A percentile compares a stretch with the other conserved stretches of the same genome.
These are phyloP conservation scores for Dromiciops gliroides DNA, from an alignment of 2,113 vertebrate species.

Conservation along the genomic window DNA sequence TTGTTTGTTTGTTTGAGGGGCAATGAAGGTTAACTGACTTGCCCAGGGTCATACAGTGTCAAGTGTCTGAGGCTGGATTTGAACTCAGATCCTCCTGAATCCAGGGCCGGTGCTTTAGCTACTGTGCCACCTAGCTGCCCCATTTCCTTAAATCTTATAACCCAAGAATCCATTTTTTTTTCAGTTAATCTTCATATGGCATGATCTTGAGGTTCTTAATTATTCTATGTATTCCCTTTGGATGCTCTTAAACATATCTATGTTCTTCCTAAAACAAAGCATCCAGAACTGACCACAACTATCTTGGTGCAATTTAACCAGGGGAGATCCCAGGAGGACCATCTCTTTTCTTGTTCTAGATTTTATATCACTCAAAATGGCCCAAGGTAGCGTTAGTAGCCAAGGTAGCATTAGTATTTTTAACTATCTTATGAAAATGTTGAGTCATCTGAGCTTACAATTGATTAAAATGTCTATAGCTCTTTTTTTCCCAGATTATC, in stretches of 20 bases:
- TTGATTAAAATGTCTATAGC: background rate
- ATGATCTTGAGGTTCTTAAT: background rate
- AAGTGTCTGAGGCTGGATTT: no score
- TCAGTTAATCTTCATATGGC: background rate
- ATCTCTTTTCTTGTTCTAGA: background rate
- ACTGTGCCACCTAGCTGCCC: no score
- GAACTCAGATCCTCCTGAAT: no score
- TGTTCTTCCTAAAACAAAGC: background rate
- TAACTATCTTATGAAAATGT: background rate
- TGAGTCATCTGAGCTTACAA: background rate
- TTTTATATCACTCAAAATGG: background rate
- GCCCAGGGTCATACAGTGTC: no score
- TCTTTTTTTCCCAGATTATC: background rate
- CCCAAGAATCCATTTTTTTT: background rate
- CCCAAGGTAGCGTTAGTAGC: background rate
- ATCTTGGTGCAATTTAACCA: no score
- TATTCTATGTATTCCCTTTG: background rate
- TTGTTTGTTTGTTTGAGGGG: no score
- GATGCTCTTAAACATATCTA: background rate
- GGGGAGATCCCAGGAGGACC: background rate
- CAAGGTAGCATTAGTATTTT: background rate
- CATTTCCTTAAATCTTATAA: background rate
- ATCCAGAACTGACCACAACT: background rate
- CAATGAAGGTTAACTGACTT: no score
- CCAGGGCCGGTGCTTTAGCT: no score